Evolutionary conservation across 1,140 invertebrate genomes (phyloP).

Genomic region (Drosophila bipectinata): DNA sequence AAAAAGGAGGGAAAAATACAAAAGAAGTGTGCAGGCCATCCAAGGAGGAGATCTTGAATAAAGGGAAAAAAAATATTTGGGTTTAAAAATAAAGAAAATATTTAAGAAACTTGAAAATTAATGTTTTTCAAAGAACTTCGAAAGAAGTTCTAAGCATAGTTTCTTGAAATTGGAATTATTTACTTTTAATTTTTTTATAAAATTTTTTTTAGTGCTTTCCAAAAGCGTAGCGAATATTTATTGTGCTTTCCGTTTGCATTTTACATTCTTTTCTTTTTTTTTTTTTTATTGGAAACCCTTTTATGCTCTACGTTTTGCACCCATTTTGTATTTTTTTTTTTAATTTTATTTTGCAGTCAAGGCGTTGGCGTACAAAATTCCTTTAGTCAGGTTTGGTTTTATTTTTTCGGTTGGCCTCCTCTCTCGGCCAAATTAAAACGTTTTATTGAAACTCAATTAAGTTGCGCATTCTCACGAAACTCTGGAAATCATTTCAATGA

Average conservation of each 20-base stretch:
- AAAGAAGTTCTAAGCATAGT: too few species aligned
- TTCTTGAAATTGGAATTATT: too few species aligned
- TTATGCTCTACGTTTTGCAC: conserved; percentile 17
- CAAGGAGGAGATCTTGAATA: conserved; percentile 31
- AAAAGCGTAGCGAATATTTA: conserved; percentile 73
- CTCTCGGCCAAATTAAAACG: conserved; percentile 69
- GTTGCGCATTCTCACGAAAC: conserved; percentile 72
- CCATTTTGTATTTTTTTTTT: neutral
- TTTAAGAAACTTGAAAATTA: neutral
- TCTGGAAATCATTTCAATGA: conserved; percentile 9
- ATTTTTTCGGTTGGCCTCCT: neutral
- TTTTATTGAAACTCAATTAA: conserved; percentile 82
- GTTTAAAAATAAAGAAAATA: neutral
- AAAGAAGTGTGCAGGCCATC: conserved; percentile 19
- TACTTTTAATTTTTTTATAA: neutral
- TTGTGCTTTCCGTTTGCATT: conserved; percentile 80
- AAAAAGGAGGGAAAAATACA: conserved; percentile 9
- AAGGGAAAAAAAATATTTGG: neutral
- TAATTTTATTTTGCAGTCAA: conserved; percentile 11
- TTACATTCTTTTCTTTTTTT: conserved; percentile 58
- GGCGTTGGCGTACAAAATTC: conserved; percentile 82
- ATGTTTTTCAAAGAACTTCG: neutral
- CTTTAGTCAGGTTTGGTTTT: conserved; percentile 36
- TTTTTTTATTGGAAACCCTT: neutral
- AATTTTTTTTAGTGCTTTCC: neutral